These are phyloP conservation scores for Pediacus dermestoides DNA, from an alignment of 2,888 invertebrate species.

Conservation along the genomic window DNA sequence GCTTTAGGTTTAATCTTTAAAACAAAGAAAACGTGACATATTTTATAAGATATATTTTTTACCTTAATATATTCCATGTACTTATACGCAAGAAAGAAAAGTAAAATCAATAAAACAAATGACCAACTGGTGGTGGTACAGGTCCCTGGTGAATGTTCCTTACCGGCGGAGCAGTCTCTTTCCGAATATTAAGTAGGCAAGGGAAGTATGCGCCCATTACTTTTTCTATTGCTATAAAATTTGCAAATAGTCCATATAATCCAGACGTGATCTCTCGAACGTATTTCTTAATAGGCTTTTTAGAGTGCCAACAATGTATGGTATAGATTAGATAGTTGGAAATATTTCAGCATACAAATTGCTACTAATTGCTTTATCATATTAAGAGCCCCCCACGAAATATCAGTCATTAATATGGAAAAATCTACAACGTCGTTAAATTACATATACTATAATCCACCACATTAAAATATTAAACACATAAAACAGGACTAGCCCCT, in stretches of 20 bases:
- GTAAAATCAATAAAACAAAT: conserved; percentile 27
- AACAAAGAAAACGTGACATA: too few relatives aligned
- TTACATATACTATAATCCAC: too few relatives aligned
- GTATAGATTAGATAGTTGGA: conserved; percentile 18
- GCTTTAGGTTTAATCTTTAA: too few relatives aligned
- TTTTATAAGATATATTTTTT: too few relatives aligned
- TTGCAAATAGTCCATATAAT: conserved; percentile 38
- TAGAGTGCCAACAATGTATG: conserved; percentile 18
- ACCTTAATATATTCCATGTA: too few relatives aligned
- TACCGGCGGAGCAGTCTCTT: conserved; percentile 12
- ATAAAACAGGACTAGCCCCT: too few relatives aligned
- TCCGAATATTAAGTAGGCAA: conserved; percentile 27
- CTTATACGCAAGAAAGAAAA: not conserved
- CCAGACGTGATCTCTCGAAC: conserved; percentile 30
- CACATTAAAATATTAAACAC: too few relatives aligned
- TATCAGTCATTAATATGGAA: too few relatives aligned
- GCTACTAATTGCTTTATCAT: conserved; percentile 12
- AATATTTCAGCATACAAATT: conserved; percentile 14
- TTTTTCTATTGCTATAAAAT: conserved; percentile 35
- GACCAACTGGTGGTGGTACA: conserved; percentile 17
- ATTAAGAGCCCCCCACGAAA: too few relatives aligned
- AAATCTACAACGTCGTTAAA: too few relatives aligned
- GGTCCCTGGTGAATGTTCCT: conserved; percentile 15
- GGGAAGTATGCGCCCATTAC: conserved; percentile 28
- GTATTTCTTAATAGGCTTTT: conserved; percentile 21